Evolutionary conservation across 2,797 vertebrate genomes (phyloP), one percentile per base, ranked within the genome.

Genomic region (Phalanger gymnotis): DNA sequence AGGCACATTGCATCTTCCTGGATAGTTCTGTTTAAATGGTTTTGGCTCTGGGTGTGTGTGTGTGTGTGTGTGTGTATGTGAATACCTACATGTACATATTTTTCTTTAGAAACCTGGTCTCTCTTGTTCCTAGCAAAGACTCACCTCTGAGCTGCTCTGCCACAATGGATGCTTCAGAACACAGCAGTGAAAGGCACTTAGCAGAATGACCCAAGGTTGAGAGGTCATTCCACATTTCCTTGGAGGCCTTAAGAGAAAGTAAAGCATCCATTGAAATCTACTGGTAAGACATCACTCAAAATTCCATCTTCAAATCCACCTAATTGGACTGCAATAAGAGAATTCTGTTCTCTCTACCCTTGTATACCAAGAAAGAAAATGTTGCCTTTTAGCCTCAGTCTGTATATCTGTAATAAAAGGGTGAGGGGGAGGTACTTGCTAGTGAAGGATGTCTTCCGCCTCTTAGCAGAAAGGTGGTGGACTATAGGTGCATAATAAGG

Each of bases 121-220:
- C 94, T 97, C 31, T 87, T 96, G 94, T 61, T 92, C 11, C 92
- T 93, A 58, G 96, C 96, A 94, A 95, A 96, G 90, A 61, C 55
- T 95, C 94, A 52, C 47, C 92, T 95, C 47, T 96, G 95, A 91
- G 87, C 3, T n/a, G 47, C 93, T 92, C 58, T 93, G 93, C 97
- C 93, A 53, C 95, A 97, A 96, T 92, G 0, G 58, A 94, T 91
- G 7, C 73, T 87, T 73, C 93, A 97, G 93, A 96, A 89, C 34
- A 94, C 56, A 95, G 40, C 94, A 66, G 66, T 11, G 30, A n/a
- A 0, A 31, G 31, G 6, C 53, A 94, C 93, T 81, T 51, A 94
- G 66, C 30, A 90, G 93, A 93, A 92, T 96, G 95, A 27, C 56
- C 90, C 51, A 96, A 31, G 55, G 53, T 34, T 73, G 53, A 90